phyloP scores from a whole-genome alignment of 2,888 invertebrate genomes.

The Prosopocoilus inquinatus region DNA sequence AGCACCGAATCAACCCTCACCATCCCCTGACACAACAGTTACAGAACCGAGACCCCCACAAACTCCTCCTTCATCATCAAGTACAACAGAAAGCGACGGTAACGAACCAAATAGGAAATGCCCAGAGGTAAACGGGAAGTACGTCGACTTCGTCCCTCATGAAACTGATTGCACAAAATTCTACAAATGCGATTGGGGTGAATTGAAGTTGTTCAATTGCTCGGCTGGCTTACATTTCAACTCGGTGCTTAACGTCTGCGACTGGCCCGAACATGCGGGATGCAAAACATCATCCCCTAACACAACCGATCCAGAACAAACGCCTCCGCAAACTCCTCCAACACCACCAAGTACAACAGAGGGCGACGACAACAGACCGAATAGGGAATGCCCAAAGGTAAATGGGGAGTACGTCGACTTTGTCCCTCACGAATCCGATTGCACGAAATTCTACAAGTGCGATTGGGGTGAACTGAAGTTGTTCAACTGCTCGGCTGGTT shows the following conservation, averaged over 20 bases:
- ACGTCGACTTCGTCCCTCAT: constrained; percentile 15
- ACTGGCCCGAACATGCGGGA: constrained; percentile 7
- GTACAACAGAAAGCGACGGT: too few species aligned
- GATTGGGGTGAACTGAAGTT: constrained; percentile 1
- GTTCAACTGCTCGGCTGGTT: not conserved
- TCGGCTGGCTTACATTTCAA: constrained; percentile 16
- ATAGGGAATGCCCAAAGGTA: not conserved
- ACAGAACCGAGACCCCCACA: too few species aligned
- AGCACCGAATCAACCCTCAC: too few species aligned
- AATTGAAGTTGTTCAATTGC: constrained; percentile 17
- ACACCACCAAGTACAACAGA: too few species aligned
- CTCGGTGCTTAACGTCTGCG: constrained; percentile 10
- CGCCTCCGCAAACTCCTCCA: too few species aligned
- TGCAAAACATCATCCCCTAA: not conserved
- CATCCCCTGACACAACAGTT: too few species aligned
- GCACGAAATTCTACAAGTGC: constrained; percentile 8
- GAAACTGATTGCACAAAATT: constrained; percentile 17
- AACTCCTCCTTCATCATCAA: too few species aligned
- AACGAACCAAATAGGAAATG: constrained; percentile 16
- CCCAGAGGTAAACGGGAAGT: constrained; percentile 11
- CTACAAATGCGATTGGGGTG: constrained; percentile 20
- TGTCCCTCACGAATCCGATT: not conserved
- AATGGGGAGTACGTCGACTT: constrained; percentile 1
- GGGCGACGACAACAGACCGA: too few species aligned
- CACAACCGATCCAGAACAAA: too few species aligned